Conservation (phyloP, 2,888 invertebrate species). For the Toxonevra muliebris region DNA sequence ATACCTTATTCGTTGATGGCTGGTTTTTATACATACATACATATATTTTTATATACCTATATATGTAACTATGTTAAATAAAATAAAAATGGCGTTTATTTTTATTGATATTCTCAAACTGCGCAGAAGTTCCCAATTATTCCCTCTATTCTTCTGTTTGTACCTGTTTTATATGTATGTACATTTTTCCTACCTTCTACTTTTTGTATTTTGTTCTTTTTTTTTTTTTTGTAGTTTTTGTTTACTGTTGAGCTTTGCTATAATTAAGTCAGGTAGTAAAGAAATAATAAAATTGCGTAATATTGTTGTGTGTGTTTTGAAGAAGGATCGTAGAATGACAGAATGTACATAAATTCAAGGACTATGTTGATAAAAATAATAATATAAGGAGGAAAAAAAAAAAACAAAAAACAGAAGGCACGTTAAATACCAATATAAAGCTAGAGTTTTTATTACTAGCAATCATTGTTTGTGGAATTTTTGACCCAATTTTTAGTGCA, state of each 20-base stretch:
- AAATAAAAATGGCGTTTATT: slow-evolving; percentile 6
- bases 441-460: slow-evolving; percentile 5
- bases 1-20: no score
- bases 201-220: slow-evolving; percentile 8
- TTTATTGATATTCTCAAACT: background rate
- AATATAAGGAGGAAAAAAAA: no score
- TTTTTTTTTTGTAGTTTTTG: background rate
- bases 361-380: background rate
- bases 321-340: slow-evolving; percentile 43
- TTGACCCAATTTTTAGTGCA: slow-evolving; percentile 25
- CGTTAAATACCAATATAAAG: no score
- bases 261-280: slow-evolving; percentile 53
- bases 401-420: no score
- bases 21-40: no score
- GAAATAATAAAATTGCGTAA: slow-evolving; percentile 51
- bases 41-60: background rate
- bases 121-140: background rate
- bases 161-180: no score
- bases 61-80: background rate
- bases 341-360: slow-evolving; percentile 8
- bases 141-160: background rate
- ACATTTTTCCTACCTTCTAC: background rate
- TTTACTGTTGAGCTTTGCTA: slow-evolving; percentile 43
- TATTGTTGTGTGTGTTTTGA: slow-evolving; percentile 43
- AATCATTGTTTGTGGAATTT: slow-evolving; percentile 18